Percentiles rank a stretch among this genome's conserved stretches.
Evolutionary conservation across 2,888 invertebrate species (phyloP).

Genomic region (Lithophane semibrunnea): DNA sequence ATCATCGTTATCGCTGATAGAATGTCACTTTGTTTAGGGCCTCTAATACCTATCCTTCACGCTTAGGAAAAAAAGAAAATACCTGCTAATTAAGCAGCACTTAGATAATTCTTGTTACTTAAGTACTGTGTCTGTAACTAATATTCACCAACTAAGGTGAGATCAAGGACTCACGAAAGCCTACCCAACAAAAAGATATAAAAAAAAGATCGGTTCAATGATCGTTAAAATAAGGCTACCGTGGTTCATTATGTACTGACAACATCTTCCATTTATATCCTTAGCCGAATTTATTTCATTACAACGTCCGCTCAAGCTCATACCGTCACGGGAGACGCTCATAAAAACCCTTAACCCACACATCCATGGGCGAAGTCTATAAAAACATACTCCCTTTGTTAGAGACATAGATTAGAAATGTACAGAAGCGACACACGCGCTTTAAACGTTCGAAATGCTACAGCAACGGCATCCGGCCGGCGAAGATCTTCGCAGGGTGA

Average conservation of each 20-base stretch:
- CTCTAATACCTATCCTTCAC: too few species aligned
- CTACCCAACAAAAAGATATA: neutral
- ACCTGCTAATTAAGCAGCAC: neutral
- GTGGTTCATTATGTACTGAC: conserved; percentile 23
- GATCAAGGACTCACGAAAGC: neutral
- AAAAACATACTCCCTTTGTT: conserved; percentile 56
- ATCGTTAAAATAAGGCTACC: conserved; percentile 13
- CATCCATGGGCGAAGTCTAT: conserved; percentile 37
- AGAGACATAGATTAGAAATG: neutral
- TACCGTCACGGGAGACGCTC: conserved; percentile 33
- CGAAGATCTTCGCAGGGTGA: too few species aligned
- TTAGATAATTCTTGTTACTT: neutral
- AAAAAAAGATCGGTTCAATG: conserved; percentile 5
- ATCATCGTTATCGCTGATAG: too few species aligned
- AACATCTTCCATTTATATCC: conserved; percentile 35
- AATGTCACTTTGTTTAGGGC: too few species aligned
- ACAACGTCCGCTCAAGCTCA: conserved; percentile 36
- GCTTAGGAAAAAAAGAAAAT: neutral
- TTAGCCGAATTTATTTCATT: conserved; percentile 54
- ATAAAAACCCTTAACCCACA: conserved; percentile 56
- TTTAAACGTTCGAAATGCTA: neutral
- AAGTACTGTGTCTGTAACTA: neutral
- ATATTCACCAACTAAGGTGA: neutral
- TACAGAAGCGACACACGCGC: neutral
- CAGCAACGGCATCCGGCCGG: too few species aligned